Conservation (phyloP, 1,140 invertebrate species). For the Ruditapes philippinarum region DNA sequence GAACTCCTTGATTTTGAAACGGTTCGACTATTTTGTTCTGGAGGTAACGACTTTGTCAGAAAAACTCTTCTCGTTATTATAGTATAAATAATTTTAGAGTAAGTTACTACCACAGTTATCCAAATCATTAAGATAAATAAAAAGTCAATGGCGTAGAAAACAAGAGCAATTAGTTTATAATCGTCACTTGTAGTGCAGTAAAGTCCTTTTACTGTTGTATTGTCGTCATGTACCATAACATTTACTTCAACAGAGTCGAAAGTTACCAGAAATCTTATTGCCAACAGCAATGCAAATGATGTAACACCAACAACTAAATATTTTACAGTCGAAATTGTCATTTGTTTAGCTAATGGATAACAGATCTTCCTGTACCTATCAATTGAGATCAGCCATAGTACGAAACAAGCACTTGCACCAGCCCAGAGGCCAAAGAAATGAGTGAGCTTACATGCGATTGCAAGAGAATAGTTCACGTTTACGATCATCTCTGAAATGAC, state of each 20-base stretch:
- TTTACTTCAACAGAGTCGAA: not conserved
- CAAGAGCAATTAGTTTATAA: not conserved
- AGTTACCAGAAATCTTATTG: not conserved
- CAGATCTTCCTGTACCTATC: not conserved
- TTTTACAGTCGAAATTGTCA: not conserved
- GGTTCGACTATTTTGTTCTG: too few species aligned
- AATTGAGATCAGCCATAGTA: not conserved
- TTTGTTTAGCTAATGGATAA: not conserved
- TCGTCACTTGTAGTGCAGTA: not conserved
- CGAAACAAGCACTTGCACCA: not conserved
- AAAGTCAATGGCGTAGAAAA: not conserved
- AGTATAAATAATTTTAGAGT: not conserved
- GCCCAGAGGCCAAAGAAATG: not conserved
- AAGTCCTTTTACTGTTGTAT: not conserved
- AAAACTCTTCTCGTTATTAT: not conserved
- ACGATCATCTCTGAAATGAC: not conserved
- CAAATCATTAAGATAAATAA: not conserved
- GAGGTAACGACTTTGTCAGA: too few species aligned
- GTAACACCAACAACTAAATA: not conserved
- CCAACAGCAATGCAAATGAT: not conserved
- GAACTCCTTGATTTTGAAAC: not conserved
- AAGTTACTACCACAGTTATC: not conserved
- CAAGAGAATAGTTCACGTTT: not conserved
- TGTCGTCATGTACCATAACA: not conserved
- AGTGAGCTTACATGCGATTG: not conserved